Conservation (phyloP, 2,888 invertebrate species). For the Trachelus stipa region DNA sequence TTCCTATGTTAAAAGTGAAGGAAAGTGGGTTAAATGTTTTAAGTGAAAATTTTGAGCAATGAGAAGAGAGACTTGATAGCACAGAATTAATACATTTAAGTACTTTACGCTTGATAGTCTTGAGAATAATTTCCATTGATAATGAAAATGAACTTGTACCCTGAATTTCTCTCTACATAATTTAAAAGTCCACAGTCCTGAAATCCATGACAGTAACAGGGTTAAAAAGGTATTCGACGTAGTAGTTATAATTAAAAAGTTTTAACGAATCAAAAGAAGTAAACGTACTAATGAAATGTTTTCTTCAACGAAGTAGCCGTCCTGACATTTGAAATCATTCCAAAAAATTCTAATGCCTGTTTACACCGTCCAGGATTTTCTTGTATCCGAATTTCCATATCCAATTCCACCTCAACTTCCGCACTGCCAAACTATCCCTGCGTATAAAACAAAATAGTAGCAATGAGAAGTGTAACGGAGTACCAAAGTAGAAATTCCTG, state of each 20-base stretch:
- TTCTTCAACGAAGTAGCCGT: background rate
- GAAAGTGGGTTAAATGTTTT: background rate
- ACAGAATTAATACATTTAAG: background rate
- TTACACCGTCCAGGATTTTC: background rate
- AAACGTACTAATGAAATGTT: background rate
- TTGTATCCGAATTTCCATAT: background rate
- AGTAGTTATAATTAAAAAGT: constrained; percentile 12
- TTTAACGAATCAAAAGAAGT: background rate
- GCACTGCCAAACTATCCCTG: background rate
- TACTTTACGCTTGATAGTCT: background rate
- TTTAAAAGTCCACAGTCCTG: constrained; percentile 13
- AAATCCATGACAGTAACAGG: constrained; percentile 9
- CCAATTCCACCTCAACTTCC: background rate
- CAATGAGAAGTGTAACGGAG: background rate
- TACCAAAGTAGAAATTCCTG: background rate
- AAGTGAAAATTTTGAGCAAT: background rate
- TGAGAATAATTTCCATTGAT: background rate
- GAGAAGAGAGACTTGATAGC: background rate
- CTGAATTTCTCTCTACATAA: constrained; percentile 9
- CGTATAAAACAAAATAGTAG: background rate
- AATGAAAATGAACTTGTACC: constrained; percentile 13
- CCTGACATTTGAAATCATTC: background rate
- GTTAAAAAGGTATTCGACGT: constrained; percentile 10
- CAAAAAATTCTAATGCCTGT: background rate
- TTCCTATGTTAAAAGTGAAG: background rate